Evolutionary conservation across 2,113 vertebrate species (phyloP).

Genomic region (Upupa epops): DNA sequence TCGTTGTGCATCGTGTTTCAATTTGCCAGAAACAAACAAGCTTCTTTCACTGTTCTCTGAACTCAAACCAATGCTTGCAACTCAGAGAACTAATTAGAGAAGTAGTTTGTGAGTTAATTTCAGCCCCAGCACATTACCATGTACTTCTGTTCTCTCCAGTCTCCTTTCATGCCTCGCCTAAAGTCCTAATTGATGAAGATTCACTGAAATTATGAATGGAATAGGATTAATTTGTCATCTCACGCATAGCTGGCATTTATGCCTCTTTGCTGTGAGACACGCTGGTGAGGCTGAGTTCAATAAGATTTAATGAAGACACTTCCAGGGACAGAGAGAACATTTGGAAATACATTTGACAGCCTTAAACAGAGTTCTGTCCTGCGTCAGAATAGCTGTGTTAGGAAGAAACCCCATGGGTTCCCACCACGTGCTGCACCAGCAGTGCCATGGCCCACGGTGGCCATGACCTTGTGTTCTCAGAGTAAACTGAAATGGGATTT

Average conservation of each 20-base stretch:
- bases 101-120: background rate
- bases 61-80: background rate
- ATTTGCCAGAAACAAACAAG: background rate
- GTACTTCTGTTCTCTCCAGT: background rate
- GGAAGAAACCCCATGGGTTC: background rate
- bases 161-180: background rate
- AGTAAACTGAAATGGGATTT: background rate
- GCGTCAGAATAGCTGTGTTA: background rate
- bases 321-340: background rate
- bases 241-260: background rate
- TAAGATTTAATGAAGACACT: background rate
- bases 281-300: background rate
- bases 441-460: rapidly evolving
- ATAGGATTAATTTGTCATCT: background rate
- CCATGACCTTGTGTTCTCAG: background rate
- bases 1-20: background rate
- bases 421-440: no score
- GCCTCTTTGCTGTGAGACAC: background rate
- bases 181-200: background rate
- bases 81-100: background rate
- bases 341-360: background rate
- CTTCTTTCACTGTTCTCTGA: background rate
- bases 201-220: background rate
- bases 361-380: background rate
- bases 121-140: background rate